Evolutionary conservation across 1,140 invertebrate species (phyloP), one percentile per base, ranked within the genome.

Genomic region (Ridgeia piscesae): DNA sequence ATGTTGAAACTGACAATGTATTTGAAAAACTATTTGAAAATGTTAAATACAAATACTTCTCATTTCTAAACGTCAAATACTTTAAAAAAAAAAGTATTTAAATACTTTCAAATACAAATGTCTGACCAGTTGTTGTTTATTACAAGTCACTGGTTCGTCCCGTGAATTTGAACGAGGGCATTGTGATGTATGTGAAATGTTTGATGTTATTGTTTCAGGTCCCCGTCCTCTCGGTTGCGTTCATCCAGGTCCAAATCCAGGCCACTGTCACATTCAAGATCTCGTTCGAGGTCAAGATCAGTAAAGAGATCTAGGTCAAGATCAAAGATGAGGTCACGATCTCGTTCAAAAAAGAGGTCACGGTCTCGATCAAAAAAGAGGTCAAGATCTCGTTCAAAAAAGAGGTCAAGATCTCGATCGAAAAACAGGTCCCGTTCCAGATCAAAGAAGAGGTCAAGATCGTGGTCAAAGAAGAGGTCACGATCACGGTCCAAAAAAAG

Each of bases 251-350:
- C 58, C 6, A 77, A 77, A 77, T 77, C 58, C 17, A 77, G 58
- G 58, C 8, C 58, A 77, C 17, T 77, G 35, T 90, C 89, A 90
- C 89, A 35, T 90, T 90, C 89, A 35, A 90, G 89, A 33, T 90
- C 89, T 90, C 89, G 34, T 14, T 90, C 89, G 2, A 77, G 58
- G 58, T 77, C 58, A 77, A 8, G 58, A 77, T 77, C 58, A 27
- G 11, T 77, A 21, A 77, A 77, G 14, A 8, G 58, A 31, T 77
- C 58, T 27, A 77, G 58, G 58, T 77, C 58, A 27, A 77, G 58
- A 77, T 77, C 58, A 21, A 77, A 77, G 14, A 77, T 77, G 58
- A 77, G 58, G 27, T 77, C 58, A 27, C 11, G 58, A 31, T 77
- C 58, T 50, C 48, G 48, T 11, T 50, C 48, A 50, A 50, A 50